Evolutionary conservation across 2,113 vertebrate species (phyloP).

Genomic region (Corythoichthys haematopterus): DNA sequence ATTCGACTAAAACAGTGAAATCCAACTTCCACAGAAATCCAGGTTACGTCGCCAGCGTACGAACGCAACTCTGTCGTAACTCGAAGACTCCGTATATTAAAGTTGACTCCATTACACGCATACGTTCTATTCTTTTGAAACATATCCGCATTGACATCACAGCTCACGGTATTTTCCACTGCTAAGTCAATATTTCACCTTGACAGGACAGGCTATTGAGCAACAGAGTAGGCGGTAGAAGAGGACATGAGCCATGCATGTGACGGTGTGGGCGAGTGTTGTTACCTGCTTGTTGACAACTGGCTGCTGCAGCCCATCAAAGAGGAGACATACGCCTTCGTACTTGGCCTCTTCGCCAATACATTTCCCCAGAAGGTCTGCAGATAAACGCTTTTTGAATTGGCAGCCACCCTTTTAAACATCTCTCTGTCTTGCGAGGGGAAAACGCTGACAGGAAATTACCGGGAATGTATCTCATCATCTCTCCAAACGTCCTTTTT

Average conservation of each 20-base stretch:
- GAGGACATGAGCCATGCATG: constrained; percentile 3
- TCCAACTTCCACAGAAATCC: no score
- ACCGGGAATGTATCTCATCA: constrained; percentile 97
- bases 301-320: constrained; percentile 90
- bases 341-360: constrained; percentile 93
- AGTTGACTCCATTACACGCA: neutral
- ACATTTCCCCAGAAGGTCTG: constrained; percentile 87
- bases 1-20: no score
- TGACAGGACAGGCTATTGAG: neutral
- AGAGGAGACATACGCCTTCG: constrained; percentile 87
- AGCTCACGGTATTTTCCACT: neutral
- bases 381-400: constrained; percentile 9
- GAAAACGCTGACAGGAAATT: constrained; percentile 8
- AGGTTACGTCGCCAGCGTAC: no score
- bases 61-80: no score
- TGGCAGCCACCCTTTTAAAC: neutral
- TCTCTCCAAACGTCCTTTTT: constrained; percentile 90
- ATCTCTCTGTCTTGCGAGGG: neutral
- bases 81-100: neutral
- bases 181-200: constrained; percentile 4
- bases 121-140: neutral
- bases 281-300: constrained; percentile 95
- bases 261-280: neutral
- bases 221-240: neutral
- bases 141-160: neutral